phyloP scores from a whole-genome alignment of 2,888 invertebrate genomes.

The Stegana nigrithorax region DNA sequence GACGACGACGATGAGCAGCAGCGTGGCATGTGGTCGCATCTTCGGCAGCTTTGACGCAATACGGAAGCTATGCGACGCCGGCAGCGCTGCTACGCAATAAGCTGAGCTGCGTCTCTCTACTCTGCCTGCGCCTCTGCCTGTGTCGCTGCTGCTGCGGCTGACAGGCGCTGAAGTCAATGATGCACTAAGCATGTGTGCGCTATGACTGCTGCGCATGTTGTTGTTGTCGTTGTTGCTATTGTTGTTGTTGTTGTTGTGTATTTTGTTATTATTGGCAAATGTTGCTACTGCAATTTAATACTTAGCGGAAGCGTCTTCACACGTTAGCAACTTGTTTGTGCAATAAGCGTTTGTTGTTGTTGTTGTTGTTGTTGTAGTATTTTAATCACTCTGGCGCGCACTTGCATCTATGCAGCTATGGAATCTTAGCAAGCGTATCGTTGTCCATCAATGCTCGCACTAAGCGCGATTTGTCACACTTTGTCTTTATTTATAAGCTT shows the following conservation, averaged over 20 bases:
- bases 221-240: conserved; percentile 11
- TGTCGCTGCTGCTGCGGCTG: background rate
- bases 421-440: background rate
- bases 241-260: conserved; percentile 41
- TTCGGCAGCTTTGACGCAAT: conserved; percentile 2
- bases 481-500: conserved; percentile 58
- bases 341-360: conserved; percentile 3
- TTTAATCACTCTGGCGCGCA: background rate
- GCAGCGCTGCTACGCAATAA: background rate
- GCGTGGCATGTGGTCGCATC: conserved; percentile 12
- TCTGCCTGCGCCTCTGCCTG: background rate
- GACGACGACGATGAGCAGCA: background rate
- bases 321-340: conserved; percentile 33
- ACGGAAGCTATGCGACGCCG: background rate
- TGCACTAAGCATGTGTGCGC: no score
- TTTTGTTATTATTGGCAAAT: conserved; percentile 28
- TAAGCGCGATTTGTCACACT: conserved; percentile 60
- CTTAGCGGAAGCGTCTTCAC: conserved; percentile 23
- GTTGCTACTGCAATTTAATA: background rate
- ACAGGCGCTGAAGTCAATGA: no score
- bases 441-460: conserved; percentile 30
- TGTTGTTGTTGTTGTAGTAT: conserved; percentile 2
- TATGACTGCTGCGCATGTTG: conserved; percentile 22
- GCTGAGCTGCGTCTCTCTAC: conserved; percentile 6
- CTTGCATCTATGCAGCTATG: background rate